phyloP scores from a whole-genome alignment of 1,140 invertebrate genomes.

The Scaptomyza graminum region DNA sequence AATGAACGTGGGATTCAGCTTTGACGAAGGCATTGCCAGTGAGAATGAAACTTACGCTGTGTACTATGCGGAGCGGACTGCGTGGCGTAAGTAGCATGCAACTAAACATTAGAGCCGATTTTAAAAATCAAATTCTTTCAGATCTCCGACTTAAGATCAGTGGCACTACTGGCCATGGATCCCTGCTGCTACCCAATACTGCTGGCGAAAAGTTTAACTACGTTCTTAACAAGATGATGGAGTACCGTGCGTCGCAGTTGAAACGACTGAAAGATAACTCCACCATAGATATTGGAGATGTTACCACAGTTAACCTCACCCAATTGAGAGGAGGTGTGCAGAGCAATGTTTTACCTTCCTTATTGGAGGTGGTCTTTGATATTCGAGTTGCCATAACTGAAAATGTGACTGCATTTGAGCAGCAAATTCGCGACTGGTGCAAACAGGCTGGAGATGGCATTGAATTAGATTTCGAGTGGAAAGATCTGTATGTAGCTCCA shows the following conservation, averaged over 20 bases:
- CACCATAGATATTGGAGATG: conserved; percentile 90
- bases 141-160: conserved; percentile 70
- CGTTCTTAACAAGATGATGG: conserved; percentile 91
- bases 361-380: conserved; percentile 92
- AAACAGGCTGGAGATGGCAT: conserved; percentile 92
- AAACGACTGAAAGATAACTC: conserved; percentile 87
- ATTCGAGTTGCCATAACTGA: conserved; percentile 90
- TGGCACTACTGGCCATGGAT: conserved; percentile 95
- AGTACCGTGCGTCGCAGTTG: conserved; percentile 88
- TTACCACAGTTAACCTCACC: conserved; percentile 95
- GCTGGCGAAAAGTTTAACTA: conserved; percentile 93
- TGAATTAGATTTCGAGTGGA: conserved; percentile 89
- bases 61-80: conserved; percentile 90
- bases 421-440: conserved; percentile 90
- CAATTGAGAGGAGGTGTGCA: conserved; percentile 94
- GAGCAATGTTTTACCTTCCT: conserved; percentile 94
- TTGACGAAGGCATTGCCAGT: conserved; percentile 93
- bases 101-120: not conserved
- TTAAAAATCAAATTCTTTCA: conserved; percentile 7
- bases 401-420: conserved; percentile 89
- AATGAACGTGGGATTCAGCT: conserved; percentile 93
- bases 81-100: conserved; percentile 86
- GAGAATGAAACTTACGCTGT: conserved; percentile 87
- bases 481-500: conserved; percentile 86
- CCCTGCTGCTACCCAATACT: conserved; percentile 90